Conservation (phyloP, 1,140 invertebrate genomes). For the Bicyclus anynana region DNA sequence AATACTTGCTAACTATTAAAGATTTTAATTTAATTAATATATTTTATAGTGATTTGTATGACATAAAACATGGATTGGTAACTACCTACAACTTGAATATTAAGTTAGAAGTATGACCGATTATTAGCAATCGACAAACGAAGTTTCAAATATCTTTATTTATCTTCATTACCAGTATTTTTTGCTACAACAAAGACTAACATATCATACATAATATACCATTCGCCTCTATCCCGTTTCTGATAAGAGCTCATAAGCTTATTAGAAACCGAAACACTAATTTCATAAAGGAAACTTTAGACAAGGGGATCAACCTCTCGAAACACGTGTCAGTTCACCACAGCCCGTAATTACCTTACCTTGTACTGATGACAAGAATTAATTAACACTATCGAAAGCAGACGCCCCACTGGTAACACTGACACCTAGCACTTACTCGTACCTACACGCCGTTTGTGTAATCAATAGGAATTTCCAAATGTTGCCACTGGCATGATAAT, state of each 20-base stretch:
- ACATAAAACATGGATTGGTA: too few species aligned
- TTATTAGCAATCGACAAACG: too few species aligned
- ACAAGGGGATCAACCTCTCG: constrained; percentile 29
- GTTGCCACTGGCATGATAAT: neutral
- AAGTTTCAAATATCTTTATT: too few species aligned
- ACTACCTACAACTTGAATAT: too few species aligned
- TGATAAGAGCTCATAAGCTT: neutral
- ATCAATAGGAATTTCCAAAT: constrained; percentile 6
- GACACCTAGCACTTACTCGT: constrained; percentile 21
- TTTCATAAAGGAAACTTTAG: constrained; percentile 29
- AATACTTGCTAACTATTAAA: too few species aligned
- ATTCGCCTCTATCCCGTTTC: neutral
- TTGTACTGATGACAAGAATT: constrained; percentile 55
- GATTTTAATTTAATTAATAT: too few species aligned
- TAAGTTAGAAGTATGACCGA: too few species aligned
- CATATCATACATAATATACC: too few species aligned
- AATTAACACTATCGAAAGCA: constrained; percentile 64
- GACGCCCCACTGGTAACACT: constrained; percentile 24
- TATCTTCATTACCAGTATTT: too few species aligned
- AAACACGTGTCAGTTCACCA: constrained; percentile 51
- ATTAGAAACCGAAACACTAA: constrained; percentile 17
- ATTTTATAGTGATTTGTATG: too few species aligned
- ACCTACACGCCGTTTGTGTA: constrained; percentile 2
- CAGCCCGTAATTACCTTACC: constrained; percentile 54
- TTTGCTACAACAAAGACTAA: too few species aligned